Conservation (phyloP, 2,888 invertebrate genomes). For the Oegoconia quadripuncta region DNA sequence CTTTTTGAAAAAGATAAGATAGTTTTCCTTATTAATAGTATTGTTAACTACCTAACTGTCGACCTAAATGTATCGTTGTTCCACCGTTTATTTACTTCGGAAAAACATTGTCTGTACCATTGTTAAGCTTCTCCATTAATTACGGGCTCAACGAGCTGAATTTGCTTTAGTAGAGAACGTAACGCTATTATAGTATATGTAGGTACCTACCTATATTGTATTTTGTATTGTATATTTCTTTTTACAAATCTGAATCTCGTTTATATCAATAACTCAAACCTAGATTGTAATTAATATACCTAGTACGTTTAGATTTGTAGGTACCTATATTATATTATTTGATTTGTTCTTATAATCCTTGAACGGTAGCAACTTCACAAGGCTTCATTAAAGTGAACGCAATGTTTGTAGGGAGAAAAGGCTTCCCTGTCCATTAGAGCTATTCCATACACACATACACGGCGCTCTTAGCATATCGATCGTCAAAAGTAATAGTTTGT, state of each 20-base stretch:
- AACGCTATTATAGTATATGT: conserved; percentile 6
- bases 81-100: conserved; percentile 25
- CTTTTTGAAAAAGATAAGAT: too few relatives aligned
- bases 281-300: too few relatives aligned
- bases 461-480: too few relatives aligned
- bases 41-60: too few relatives aligned
- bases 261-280: too few relatives aligned
- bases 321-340: conserved; percentile 13
- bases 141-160: conserved; percentile 30
- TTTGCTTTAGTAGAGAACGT: conserved; percentile 22
- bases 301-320: too few relatives aligned
- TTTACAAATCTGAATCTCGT: too few relatives aligned
- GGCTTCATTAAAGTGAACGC: conserved; percentile 59
- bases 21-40: too few relatives aligned
- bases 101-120: conserved; percentile 10
- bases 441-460: too few relatives aligned
- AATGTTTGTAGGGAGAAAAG: conserved; percentile 48
- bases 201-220: conserved; percentile 11
- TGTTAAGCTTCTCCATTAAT: conserved; percentile 31
- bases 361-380: conserved; percentile 17
- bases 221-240: too few relatives aligned
- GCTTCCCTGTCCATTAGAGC: conserved; percentile 51
- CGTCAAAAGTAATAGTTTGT: too few relatives aligned
- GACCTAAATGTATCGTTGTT: conserved; percentile 29
- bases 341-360: conserved; percentile 7